Evolutionary conservation across 2,888 invertebrate genomes (phyloP).

Genomic region (Pandemis corylana): DNA sequence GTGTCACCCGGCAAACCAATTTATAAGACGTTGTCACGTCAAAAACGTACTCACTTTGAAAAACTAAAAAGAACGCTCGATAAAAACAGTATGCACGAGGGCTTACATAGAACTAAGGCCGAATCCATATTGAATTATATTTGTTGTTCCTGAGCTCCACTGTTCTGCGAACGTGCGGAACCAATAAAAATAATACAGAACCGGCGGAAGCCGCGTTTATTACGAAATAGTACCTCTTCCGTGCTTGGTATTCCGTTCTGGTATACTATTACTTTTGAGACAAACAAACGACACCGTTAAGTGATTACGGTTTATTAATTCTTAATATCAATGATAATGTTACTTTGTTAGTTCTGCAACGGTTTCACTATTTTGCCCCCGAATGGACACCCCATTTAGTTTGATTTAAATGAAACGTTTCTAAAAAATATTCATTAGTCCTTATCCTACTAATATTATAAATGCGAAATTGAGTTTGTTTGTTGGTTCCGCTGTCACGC

Average conservation of each 20-base stretch:
- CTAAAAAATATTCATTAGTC: too few species aligned
- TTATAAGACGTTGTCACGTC: too few species aligned
- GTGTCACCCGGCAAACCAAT: too few species aligned
- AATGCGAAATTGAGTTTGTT: too few species aligned
- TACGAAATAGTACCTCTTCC: constrained; percentile 27
- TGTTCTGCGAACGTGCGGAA: constrained; percentile 31
- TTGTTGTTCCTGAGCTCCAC: constrained; percentile 21
- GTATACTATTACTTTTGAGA: constrained; percentile 14
- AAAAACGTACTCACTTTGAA: not conserved
- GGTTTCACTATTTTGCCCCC: too few species aligned
- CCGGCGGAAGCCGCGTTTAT: constrained; percentile 27
- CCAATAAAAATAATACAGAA: constrained; percentile 32
- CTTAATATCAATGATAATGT: not conserved
- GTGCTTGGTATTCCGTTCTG: constrained; percentile 20
- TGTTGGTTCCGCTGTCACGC: too few species aligned
- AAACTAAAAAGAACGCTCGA: not conserved
- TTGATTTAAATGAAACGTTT: too few species aligned
- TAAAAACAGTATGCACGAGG: constrained; percentile 8
- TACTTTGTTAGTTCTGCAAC: not conserved
- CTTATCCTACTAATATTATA: too few species aligned
- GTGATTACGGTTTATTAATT: constrained; percentile 11
- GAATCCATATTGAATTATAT: constrained; percentile 34
- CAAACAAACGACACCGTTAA: constrained; percentile 9
- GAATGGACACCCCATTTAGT: too few species aligned
- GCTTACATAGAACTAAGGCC: constrained; percentile 5